Evolutionary conservation across 2,113 vertebrate species (phyloP).

Genomic region (Cololabis saira): DNA sequence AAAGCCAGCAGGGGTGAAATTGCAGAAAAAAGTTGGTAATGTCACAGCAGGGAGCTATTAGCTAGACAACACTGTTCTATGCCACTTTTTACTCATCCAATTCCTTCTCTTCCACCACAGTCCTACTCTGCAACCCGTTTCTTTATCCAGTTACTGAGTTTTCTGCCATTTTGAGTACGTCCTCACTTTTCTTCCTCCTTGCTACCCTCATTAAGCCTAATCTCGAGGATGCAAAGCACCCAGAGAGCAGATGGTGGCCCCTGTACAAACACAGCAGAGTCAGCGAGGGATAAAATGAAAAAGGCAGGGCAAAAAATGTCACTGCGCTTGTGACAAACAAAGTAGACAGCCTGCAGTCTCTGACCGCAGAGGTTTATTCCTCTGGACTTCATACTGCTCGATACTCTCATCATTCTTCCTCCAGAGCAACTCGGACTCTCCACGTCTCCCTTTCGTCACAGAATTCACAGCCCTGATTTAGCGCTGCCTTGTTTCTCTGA

Average conservation of each 20-base stretch:
- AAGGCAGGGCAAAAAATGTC: conserved; percentile 50
- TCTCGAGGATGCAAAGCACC: conserved; percentile 30
- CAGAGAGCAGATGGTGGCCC: conserved; percentile 41
- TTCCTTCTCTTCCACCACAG: conserved; percentile 6
- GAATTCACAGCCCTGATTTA: conserved; percentile 22
- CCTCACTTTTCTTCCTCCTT: conserved; percentile 12
- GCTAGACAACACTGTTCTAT: conserved; percentile 20
- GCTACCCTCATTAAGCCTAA: conserved; percentile 22
- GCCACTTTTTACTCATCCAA: not conserved
- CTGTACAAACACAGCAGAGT: conserved; percentile 23
- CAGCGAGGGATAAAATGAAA: conserved; percentile 57
- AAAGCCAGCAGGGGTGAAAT: conserved; percentile 50
- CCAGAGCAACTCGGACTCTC: not conserved
- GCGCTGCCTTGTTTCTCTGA: conserved; percentile 8
- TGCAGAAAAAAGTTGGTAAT: conserved; percentile 38
- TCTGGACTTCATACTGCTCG: conserved; percentile 2
- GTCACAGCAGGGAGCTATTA: conserved; percentile 37
- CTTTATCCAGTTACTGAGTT: not conserved
- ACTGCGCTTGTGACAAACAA: conserved; percentile 34
- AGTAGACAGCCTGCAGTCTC: conserved; percentile 20
- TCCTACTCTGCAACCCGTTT: not conserved
- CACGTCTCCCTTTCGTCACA: conserved; percentile 9
- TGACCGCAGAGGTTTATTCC: conserved; percentile 24
- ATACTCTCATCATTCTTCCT: not conserved
- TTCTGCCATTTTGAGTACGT: not conserved